Base-by-base conservation (phyloP, 2,888 invertebrate genomes). In the Furcula furcula region DNA sequence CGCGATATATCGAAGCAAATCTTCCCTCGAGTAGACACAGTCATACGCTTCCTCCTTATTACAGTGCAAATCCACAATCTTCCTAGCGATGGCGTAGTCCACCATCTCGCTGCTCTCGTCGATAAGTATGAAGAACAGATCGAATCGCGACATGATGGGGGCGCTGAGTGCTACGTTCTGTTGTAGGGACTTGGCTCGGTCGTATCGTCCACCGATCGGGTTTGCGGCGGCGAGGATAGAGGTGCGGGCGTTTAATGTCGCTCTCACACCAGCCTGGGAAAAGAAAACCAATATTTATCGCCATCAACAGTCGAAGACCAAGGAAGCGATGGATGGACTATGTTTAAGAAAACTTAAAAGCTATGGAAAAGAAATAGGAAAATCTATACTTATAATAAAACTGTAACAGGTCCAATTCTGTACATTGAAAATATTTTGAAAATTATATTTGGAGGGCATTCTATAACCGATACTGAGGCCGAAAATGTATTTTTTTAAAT, bases 121-220 rank as follows among this genome's bases (percentile, higher is more conserved):
- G 1, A 99, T 95, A 1, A 99, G 90, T 52, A 99, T 97, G 84
- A 99, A 99, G 89, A 99, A 99, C 9, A 99, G 88, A 83, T 99
- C 99, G 80, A 99, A 99, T 55, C 99, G 92, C 0, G 99, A 99
- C 98, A 99, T 98, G 64, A 99, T 98, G 0, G 99, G 99, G 0
- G 99, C 98, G 0, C 97, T 94, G 9, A 99, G 86, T 0, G 94
- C 91, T 1, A 99, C 95, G 77, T 99, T 99, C 72, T 98, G 98
- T 60, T 98, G 97, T 3, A 99, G 85, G 0, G 98, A 96, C 72
- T 97, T 98, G 0, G 95, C 92, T 23, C 98, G 91, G 81, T 99
- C 98, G 80, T 99, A 99, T 18, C 98, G 92, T 0, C 99, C 98
- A n/a, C 97, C 97, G 18, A 98, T 93, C 0, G 99, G 99, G 89